Evolutionary conservation across 2,888 invertebrate species (phyloP).

Genomic region (Spodoptera exigua): DNA sequence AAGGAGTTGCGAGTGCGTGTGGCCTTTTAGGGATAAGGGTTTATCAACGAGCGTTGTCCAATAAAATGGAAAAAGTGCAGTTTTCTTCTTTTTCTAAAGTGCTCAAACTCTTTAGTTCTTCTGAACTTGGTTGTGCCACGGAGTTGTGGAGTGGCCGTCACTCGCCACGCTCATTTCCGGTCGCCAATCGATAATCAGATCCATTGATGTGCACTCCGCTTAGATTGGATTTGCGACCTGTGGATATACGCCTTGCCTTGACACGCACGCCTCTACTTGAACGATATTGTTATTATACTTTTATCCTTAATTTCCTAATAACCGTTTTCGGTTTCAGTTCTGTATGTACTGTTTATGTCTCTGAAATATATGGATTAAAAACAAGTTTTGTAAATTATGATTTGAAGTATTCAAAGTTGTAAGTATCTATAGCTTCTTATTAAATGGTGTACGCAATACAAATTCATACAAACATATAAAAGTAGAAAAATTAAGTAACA

Average conservation of each 20-base stretch:
- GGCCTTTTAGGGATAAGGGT: no score
- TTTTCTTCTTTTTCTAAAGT: not conserved
- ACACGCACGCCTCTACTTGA: slow-evolving; percentile 24
- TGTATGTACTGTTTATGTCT: no score
- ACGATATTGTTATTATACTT: slow-evolving; percentile 12
- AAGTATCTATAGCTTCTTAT: no score
- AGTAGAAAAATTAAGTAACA: no score
- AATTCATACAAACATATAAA: no score
- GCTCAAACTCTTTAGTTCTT: slow-evolving; percentile 4
- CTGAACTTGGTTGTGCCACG: slow-evolving; percentile 18
- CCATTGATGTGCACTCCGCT: slow-evolving; percentile 58
- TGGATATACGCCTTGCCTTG: slow-evolving; percentile 23
- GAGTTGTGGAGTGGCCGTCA: slow-evolving; percentile 47
- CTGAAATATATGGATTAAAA: no score
- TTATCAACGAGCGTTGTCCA: not conserved
- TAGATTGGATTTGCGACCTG: slow-evolving; percentile 57
- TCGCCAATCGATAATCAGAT: slow-evolving; percentile 62
- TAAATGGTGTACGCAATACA: no score
- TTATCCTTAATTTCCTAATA: slow-evolving; percentile 3
- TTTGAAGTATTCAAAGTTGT: no score
- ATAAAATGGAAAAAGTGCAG: no score
- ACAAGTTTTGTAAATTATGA: no score
- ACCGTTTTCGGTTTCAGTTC: no score
- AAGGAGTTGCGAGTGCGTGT: no score
- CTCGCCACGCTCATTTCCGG: slow-evolving; percentile 65